Percentiles rank a stretch among this genome's conserved stretches.
These are phyloP conservation scores for Ctenopoma kingsleyae DNA, from an alignment of 2,797 vertebrate species.

Conservation along the genomic window DNA sequence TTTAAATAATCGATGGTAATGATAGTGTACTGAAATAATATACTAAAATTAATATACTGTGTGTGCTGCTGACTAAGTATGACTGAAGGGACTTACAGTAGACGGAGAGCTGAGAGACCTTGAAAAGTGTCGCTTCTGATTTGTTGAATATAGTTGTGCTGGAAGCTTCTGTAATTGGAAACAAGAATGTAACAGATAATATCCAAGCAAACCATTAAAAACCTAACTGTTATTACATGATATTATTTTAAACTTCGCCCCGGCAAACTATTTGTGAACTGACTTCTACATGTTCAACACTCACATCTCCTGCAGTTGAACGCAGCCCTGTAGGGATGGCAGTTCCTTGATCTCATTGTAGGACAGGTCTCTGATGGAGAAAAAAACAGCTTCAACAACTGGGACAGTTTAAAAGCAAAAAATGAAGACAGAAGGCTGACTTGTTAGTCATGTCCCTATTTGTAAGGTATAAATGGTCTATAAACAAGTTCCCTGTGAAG, in stretches of 20 bases:
- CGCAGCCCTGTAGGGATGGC: constrained; percentile 91
- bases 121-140: constrained; percentile 91
- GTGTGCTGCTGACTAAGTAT: constrained; percentile 2
- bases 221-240: background rate
- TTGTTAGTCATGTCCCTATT: background rate
- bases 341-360: constrained; percentile 92
- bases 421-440: constrained; percentile 2
- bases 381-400: constrained; percentile 24
- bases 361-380: constrained; percentile 91
- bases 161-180: constrained; percentile 88
- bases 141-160: constrained; percentile 92
- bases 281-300: constrained; percentile 62
- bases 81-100: constrained; percentile 89
- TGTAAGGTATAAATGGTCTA: background rate
- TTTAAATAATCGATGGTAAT: background rate
- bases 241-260: background rate
- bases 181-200: constrained; percentile 17
- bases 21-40: too few species aligned
- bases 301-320: constrained; percentile 95
- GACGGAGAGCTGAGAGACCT: constrained; percentile 88
- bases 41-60: background rate
- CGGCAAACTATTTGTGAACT: background rate
- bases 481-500: background rate
- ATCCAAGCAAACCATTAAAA: background rate
- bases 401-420: background rate